Evolutionary conservation across 2,888 invertebrate species (phyloP), one percentile per base, ranked within the genome.

Genomic region (Drosophila affinis): DNA sequence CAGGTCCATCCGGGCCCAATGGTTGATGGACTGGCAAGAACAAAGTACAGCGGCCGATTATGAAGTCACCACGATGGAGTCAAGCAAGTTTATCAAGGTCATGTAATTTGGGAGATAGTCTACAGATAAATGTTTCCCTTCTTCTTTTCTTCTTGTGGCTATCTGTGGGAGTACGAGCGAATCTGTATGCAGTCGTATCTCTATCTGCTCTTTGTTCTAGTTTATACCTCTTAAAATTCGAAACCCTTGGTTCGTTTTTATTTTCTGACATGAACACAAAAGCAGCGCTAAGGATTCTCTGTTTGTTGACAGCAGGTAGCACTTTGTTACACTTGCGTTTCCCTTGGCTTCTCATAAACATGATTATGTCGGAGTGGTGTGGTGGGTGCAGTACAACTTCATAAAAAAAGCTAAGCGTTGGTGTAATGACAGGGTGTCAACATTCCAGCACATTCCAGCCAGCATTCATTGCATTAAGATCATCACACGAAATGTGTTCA

Each of bases 41-140:
- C 14, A 14, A 54, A 21, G 54, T n/a, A 49, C 48, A 72, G 48
- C 12, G 32, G 54, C 14, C 64, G 57, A 63, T 63, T 54, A 72
- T 54, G 63, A 64, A 53, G 54, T 47, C 69, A 53, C 17, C 39
- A 29, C 55, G 39, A 60, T 55, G 27, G 27, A 17, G 54, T 17
- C 56, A 29, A 29, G 29, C n/a, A 17, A 62, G 62, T 72, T 72
- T 48, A 72, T 72, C 63, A 63, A 72, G 63, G 63, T 72, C 63
- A 63, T 63, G 63, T 62, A 53, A 62, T 62, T 72, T 21, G 21
- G n/a, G n/a, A n/a, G n/a, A n/a, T n/a, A 3, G 3, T 21, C 21
- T 45, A 18, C n/a, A 52, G 62, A 55, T 56, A 49, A 72, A 49
- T 32, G 46, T 45, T 12, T n/a, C 14, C 48, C 14, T 49, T 14